Evolutionary conservation across 2,888 invertebrate genomes (phyloP).

Genomic region (Micoletzkya japonica): DNA sequence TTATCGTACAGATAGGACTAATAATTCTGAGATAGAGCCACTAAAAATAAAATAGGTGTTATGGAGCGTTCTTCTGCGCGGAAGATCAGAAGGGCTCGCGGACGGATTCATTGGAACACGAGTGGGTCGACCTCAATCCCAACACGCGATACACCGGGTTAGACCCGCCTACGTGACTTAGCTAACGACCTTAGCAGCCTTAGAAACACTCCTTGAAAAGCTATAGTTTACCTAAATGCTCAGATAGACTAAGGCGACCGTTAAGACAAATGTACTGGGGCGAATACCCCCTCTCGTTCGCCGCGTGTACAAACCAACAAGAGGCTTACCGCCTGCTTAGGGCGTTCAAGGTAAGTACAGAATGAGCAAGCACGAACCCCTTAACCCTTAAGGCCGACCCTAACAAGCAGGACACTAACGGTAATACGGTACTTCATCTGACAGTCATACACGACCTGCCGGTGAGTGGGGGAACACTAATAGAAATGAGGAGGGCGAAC

Average conservation of each 20-base stretch:
- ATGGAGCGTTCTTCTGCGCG: constrained; percentile 92
- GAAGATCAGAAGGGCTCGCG: constrained; percentile 85
- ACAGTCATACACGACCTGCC: constrained; percentile 90
- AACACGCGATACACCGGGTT: constrained; percentile 84
- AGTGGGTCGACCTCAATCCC: constrained; percentile 82
- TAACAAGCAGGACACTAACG: constrained; percentile 91
- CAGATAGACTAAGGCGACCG: background rate
- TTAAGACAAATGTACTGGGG: constrained; percentile 95
- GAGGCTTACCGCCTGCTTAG: constrained; percentile 92
- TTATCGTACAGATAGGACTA: background rate
- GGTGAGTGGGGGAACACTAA: constrained; percentile 70
- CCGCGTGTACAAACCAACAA: constrained; percentile 93
- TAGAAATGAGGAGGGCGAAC: no score
- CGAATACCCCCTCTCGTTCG: constrained; percentile 92
- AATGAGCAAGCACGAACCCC: no score
- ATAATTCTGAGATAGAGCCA: background rate
- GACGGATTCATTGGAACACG: constrained; percentile 81
- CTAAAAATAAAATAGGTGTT: constrained; percentile 68
- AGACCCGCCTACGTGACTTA: background rate
- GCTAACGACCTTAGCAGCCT: background rate
- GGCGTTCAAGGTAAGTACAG: constrained; percentile 77
- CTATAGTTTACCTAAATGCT: background rate
- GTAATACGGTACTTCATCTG: constrained; percentile 94
- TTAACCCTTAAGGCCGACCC: constrained; percentile 76
- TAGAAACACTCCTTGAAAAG: background rate